Base-by-base conservation (phyloP, 2,797 vertebrate species). In the Cryptoprocta ferox region DNA sequence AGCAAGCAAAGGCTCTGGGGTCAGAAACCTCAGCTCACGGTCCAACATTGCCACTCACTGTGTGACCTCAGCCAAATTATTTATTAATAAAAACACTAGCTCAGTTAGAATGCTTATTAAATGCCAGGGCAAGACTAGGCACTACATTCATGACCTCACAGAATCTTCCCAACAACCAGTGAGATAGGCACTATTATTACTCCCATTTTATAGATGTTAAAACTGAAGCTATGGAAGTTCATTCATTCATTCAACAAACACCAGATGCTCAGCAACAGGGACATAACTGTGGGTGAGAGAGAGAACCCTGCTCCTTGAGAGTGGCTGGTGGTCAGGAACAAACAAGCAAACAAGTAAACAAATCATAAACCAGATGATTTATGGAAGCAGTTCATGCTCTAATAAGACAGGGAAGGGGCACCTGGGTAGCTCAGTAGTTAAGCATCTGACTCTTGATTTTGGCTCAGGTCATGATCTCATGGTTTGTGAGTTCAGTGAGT, bases 181-280 rank as follows among this genome's bases (percentile, higher is more conserved):
- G 61, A 91, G 11, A 65, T 10, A 35, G 42, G 50, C 24, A 26
- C 6, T 61, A 16, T 63, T 90, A 37, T 39, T 45, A 68, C 28
- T 42, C 30, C 73, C 19, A 66, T 80, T 89, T 89, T 70, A 75
- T 10, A 84, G 70, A 71, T 76, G 59, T 48, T 80, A 80, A 89
- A 91, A 95, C 30, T 5, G 35, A 90, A 94, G 37, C 8, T 90
- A 81, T 88, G 30, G 56, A 89, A 91, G 63, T 86, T 59, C 45
- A 78, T 61, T 85, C 30, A 24, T 50, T 91, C 56, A 35, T 79
- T 95, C 45, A 50, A n/a, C 39, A 70, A 96, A 92, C 19, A 53
- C 32, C 42, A 76, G 45, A 0, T n/a, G 37, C 73, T 50, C 28
- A n/a, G 73, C 6, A 12, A 2, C 14, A n/a, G 30, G 82, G 73